Evolutionary conservation across 2,888 invertebrate genomes (phyloP).

Genomic region (Tetrapedia diversipes): DNA sequence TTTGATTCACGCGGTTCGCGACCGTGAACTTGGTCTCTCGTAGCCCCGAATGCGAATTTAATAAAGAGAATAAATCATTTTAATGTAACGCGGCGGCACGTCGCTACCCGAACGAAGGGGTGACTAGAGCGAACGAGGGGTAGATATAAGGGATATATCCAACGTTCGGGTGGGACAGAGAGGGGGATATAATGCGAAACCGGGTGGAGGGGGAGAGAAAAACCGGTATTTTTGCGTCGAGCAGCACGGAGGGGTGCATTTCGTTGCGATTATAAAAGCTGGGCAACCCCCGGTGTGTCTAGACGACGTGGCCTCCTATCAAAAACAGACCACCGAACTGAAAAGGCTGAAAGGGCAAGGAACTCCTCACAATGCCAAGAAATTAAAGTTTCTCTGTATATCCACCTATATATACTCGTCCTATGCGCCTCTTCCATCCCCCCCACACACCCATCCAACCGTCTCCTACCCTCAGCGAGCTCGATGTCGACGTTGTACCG

Average conservation of each 20-base stretch:
- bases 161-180: conserved; percentile 45
- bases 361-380: conserved; percentile 81
- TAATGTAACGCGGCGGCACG: conserved; percentile 74
- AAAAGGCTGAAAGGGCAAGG: conserved; percentile 81
- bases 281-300: conserved; percentile 77
- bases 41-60: conserved; percentile 78
- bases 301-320: conserved; percentile 80
- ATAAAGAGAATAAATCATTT: conserved; percentile 80
- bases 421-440: conserved; percentile 37
- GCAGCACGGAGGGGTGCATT: conserved; percentile 79
- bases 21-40: conserved; percentile 63
- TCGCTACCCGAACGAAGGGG: conserved; percentile 61
- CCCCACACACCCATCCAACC: conserved; percentile 37
- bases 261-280: conserved; percentile 81
- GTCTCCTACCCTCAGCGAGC: conserved; percentile 48
- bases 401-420: conserved; percentile 71
- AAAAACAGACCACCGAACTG: conserved; percentile 81
- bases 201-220: conserved; percentile 55
- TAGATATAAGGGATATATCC: conserved; percentile 66
- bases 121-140: conserved; percentile 62
- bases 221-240: conserved; percentile 80
- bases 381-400: conserved; percentile 80
- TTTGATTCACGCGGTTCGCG: conserved; percentile 59
- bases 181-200: conserved; percentile 49
- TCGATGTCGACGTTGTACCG: conserved; percentile 59